A percentile compares a stretch with the other conserved stretches of the same genome.
These are phyloP conservation scores for Melanchra persicariae DNA, from an alignment of 2,888 invertebrate species.

Conservation along the genomic window DNA sequence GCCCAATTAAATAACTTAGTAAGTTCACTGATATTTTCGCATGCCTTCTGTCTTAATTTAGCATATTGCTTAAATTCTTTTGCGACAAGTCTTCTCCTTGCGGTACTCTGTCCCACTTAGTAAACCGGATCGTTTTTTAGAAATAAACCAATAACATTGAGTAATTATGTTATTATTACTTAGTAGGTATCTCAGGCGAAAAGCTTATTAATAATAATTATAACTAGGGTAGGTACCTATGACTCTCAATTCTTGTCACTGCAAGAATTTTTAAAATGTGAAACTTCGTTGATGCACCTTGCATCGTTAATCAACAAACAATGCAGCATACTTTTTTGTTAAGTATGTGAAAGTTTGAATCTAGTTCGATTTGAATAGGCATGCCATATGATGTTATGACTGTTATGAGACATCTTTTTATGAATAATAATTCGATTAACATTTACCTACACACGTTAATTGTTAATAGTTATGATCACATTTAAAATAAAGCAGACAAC, in stretches of 20 bases:
- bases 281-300: constrained; percentile 67
- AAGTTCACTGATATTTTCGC: constrained; percentile 19
- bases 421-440: constrained; percentile 60
- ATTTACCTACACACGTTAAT: background rate
- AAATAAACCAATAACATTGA: constrained; percentile 28
- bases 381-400: constrained; percentile 68
- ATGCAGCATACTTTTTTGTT: constrained; percentile 81
- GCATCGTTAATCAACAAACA: constrained; percentile 75
- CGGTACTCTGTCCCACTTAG: constrained; percentile 61
- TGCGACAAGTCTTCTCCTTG: constrained; percentile 46
- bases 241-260: constrained; percentile 10
- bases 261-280: constrained; percentile 58
- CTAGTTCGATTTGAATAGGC: constrained; percentile 77
- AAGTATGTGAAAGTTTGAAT: constrained; percentile 83
- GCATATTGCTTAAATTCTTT: constrained; percentile 34
- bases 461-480: background rate
- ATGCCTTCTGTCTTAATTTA: constrained; percentile 17
- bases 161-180: background rate
- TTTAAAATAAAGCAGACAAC: background rate
- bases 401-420: constrained; percentile 67
- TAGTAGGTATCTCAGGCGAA: background rate
- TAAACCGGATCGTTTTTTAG: constrained; percentile 51
- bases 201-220: background rate
- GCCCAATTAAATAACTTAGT: constrained; percentile 23
- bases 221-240: no score